Evolutionary conservation across 2,888 invertebrate genomes (phyloP).

Genomic region (Clunio marinus): DNA sequence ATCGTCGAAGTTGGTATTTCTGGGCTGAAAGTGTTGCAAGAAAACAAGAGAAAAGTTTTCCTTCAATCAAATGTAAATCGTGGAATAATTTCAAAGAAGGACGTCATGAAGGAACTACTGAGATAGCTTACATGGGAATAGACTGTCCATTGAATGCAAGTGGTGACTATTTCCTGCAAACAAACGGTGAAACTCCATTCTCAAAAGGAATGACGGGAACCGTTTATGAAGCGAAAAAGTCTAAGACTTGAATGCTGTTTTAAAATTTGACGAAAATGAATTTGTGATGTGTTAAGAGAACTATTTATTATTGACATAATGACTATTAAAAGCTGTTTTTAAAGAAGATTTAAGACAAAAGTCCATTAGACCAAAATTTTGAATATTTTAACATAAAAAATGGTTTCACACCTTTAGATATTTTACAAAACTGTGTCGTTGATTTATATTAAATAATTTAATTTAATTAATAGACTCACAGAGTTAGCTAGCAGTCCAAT

Average conservation of each 20-base stretch:
- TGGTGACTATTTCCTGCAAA: conserved; percentile 50
- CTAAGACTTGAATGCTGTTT: background rate
- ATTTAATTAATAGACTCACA: too few species aligned
- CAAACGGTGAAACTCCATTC: conserved; percentile 48
- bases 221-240: conserved; percentile 25
- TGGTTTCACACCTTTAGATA: too few species aligned
- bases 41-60: conserved; percentile 51
- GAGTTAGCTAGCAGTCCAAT: too few species aligned
- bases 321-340: too few species aligned
- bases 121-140: conserved; percentile 46
- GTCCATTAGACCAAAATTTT: too few species aligned
- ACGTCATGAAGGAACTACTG: conserved; percentile 41
- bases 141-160: conserved; percentile 46
- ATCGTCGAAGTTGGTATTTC: conserved; percentile 60
- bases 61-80: conserved; percentile 55
- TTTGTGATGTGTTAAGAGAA: too few species aligned
- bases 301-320: too few species aligned
- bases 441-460: too few species aligned
- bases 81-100: conserved; percentile 56
- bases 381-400: too few species aligned
- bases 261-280: too few species aligned
- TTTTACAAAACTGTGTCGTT: too few species aligned
- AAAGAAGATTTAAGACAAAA: too few species aligned
- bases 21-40: conserved; percentile 56
- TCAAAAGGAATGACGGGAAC: conserved; percentile 47